Conservation (phyloP, 2,888 invertebrate genomes). For the Caenorhabditis angaria region DNA sequence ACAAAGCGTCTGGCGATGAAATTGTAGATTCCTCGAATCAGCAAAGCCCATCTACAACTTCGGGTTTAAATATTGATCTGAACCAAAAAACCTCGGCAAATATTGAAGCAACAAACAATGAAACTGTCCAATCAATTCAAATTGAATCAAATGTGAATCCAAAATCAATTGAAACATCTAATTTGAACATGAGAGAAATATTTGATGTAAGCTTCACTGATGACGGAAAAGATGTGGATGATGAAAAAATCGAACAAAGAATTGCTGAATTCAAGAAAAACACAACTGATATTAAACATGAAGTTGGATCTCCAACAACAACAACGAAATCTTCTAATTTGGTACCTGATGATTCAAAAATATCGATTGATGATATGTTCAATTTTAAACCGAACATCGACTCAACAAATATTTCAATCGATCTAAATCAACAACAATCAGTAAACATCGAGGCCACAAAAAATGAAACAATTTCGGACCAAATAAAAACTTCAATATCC, state of each 20-base stretch:
- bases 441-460: constrained; percentile 5
- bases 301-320: not conserved
- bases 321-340: not conserved
- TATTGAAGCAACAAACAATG: not conserved
- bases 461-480: constrained; percentile 6
- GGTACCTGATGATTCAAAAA: constrained; percentile 6
- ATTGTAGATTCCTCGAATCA: too few species aligned
- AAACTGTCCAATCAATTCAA: not conserved
- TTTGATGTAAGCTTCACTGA: constrained; percentile 1
- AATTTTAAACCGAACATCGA: not conserved
- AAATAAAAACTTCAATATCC: not conserved
- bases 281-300: constrained; percentile 9
- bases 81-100: too few species aligned
- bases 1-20: too few species aligned
- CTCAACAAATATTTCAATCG: too few species aligned
- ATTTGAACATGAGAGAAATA: constrained; percentile 15
- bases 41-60: too few species aligned
- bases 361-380: constrained; percentile 24
- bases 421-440: not conserved
- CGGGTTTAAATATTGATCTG: too few species aligned
- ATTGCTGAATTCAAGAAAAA: constrained; percentile 16
- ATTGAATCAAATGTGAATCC: too few species aligned
- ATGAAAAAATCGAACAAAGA: not conserved
- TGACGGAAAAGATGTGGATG: not conserved
- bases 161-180: too few species aligned